Conservation (phyloP, 30 jellyfish, hydroid and myxozoan species). For the Cassiopea andromeda region DNA sequence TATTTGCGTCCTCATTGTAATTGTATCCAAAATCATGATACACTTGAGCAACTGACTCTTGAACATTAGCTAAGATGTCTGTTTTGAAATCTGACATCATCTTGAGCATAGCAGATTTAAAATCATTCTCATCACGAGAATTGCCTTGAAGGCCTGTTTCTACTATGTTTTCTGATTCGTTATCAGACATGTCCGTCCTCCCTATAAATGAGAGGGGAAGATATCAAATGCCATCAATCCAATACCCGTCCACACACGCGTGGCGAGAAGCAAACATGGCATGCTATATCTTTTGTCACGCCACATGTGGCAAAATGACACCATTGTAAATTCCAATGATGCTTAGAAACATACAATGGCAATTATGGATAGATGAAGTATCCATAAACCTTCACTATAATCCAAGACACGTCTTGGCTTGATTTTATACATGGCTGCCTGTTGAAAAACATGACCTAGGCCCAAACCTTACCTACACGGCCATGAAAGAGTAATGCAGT, state of each 20-base stretch:
- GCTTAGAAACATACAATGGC: conserved; percentile 25
- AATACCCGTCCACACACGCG: conserved; percentile 29
- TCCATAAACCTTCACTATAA: conserved; percentile 1
- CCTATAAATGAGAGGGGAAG: not conserved
- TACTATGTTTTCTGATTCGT: conserved; percentile 7
- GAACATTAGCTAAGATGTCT: conserved; percentile 37
- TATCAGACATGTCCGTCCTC: conserved; percentile 3
- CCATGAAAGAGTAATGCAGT: not conserved
- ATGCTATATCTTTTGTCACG: conserved; percentile 10
- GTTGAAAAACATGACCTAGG: not conserved
- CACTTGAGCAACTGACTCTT: conserved; percentile 47
- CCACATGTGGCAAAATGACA: conserved; percentile 41
- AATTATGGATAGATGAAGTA: conserved; percentile 5
- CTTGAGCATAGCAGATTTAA: conserved; percentile 20
- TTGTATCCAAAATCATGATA: conserved; percentile 34
- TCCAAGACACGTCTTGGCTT: conserved; percentile 59
- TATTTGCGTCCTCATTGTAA: conserved; percentile 8
- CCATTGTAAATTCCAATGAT: conserved; percentile 4
- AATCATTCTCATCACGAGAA: conserved; percentile 10
- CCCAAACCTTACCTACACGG: not conserved
- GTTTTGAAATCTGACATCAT: conserved; percentile 34
- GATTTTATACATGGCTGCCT: conserved; percentile 2
- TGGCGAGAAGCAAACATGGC: conserved; percentile 46
- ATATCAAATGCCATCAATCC: not conserved
- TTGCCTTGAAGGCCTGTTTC: conserved; percentile 15